Evolutionary conservation across 1,140 invertebrate species (phyloP), one percentile per base, ranked within the genome.

Genomic region (Diachasmimorpha longicaudata): DNA sequence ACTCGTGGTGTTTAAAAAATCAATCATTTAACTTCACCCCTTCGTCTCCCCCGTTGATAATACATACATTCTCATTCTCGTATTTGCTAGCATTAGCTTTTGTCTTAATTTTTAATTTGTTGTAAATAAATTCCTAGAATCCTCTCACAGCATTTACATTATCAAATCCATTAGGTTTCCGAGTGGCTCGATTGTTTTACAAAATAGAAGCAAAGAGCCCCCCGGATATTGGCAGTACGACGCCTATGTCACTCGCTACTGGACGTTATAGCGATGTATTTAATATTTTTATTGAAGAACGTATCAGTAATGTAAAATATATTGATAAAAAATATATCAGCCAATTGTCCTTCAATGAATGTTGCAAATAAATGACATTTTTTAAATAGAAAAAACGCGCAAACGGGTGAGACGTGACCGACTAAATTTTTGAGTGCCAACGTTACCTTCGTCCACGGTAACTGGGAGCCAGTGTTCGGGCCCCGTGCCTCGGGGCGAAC

Each of bases 401-500:
- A 75, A 46, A 69, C 74, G 74, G 74, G 74, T 55, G 68, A 70
- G 68, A 63, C 48, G 52, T 46, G 55, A 70, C 68, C 42, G 69
- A 37, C 37, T 52, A 6, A 31, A 39, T 9, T 44, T 69, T 70
- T 52, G 66, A 70, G 74, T 75, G 68, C 74, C 74, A 75, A 75
- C 48, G 67, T 36, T 75, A 68, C 74, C 74, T 70, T 75, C 74
- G 74, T 75, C 74, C 74, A 75, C 74, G 74, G 21, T 25, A 75
- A 75, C 74, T 75, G 74, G 74, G 74, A 75, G 74, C 74, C 74
- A 75, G 74, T 75, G 74, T 75, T 75, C 48, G 74, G 74, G 74
- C 74, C 74, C 74, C 74, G 74, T 75, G 74, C 74, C 74, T 36
- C 36, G 74, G 74, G 74, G 14, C 37, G n/a, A 70, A 58, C 48